These are phyloP conservation scores for Ectropis grisescens DNA, from an alignment of 1,140 invertebrate genomes.

Conservation along the genomic window DNA sequence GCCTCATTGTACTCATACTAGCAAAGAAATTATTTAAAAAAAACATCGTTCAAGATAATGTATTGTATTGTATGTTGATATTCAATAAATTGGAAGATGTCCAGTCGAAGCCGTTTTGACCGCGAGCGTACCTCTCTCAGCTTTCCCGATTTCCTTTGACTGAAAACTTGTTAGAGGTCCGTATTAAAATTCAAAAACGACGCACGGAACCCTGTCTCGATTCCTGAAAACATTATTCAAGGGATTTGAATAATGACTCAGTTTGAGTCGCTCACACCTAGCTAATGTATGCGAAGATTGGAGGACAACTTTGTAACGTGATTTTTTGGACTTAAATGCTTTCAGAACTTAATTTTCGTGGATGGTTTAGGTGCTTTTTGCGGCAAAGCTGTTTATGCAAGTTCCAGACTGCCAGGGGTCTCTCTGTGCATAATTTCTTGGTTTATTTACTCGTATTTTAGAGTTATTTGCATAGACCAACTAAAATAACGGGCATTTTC, in stretches of 20 bases:
- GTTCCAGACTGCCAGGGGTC: neutral
- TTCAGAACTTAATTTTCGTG: slow-evolving; percentile 51
- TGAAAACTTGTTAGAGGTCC: slow-evolving; percentile 62
- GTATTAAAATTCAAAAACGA: slow-evolving; percentile 70
- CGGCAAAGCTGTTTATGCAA: slow-evolving; percentile 19
- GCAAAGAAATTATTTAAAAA: no score
- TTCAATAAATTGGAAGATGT: no score
- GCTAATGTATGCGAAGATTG: slow-evolving; percentile 59
- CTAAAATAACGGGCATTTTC: no score
- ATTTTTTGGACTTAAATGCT: slow-evolving; percentile 63
- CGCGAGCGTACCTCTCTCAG: slow-evolving; percentile 13
- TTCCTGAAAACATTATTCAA: slow-evolving; percentile 65
- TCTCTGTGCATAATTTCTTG: no score
- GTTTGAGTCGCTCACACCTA: slow-evolving; percentile 51
- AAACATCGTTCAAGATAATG: no score
- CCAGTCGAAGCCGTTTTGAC: slow-evolving; percentile 24
- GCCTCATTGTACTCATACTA: no score
- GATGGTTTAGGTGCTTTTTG: slow-evolving; percentile 7
- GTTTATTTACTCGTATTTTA: no score
- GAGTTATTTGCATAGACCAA: no score
- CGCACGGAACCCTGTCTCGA: slow-evolving; percentile 52
- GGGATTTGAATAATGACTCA: slow-evolving; percentile 68
- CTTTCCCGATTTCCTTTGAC: slow-evolving; percentile 61
- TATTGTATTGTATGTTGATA: no score
- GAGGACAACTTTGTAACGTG: slow-evolving; percentile 45